These are phyloP conservation scores for Dinothrombium tinctorium DNA, from an alignment of 1,140 invertebrate genomes.

Conservation along the genomic window DNA sequence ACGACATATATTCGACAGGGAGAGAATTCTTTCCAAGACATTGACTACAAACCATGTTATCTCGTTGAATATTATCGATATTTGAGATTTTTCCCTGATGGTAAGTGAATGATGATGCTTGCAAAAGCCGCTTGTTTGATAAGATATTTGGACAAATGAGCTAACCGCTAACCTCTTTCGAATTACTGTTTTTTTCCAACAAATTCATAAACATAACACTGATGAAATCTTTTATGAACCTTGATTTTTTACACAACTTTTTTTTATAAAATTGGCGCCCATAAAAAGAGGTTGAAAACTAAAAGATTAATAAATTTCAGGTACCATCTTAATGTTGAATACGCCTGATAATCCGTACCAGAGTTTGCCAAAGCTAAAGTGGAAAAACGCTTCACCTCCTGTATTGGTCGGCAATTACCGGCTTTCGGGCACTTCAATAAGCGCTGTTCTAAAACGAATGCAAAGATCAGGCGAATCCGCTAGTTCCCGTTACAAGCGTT, in stretches of 20 bases:
- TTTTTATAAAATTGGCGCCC: too few species aligned
- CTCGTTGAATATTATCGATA: constrained; percentile 76
- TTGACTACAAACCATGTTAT: constrained; percentile 69
- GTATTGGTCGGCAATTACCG: constrained; percentile 50
- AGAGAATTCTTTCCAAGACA: constrained; percentile 74
- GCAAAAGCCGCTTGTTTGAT: too few species aligned
- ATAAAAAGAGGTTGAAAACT: too few species aligned
- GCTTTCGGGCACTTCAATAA: constrained; percentile 27
- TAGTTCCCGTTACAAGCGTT: constrained; percentile 29
- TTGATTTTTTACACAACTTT: too few species aligned
- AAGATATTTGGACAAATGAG: neutral
- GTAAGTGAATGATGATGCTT: too few species aligned
- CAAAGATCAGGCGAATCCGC: constrained; percentile 20
- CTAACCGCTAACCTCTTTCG: neutral
- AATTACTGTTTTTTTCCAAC: constrained; percentile 24
- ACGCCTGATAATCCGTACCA: constrained; percentile 51
- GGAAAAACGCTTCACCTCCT: constrained; percentile 26
- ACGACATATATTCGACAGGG: constrained; percentile 67
- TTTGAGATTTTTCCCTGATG: constrained; percentile 30
- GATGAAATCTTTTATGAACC: too few species aligned
- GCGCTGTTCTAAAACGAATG: constrained; percentile 11
- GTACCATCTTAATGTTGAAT: constrained; percentile 59
- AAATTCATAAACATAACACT: too few species aligned
- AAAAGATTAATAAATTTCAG: too few species aligned
- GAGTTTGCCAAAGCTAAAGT: constrained; percentile 38